Conservation (phyloP, 2,888 invertebrate genomes). For the Teleogryllus oceanicus region DNA sequence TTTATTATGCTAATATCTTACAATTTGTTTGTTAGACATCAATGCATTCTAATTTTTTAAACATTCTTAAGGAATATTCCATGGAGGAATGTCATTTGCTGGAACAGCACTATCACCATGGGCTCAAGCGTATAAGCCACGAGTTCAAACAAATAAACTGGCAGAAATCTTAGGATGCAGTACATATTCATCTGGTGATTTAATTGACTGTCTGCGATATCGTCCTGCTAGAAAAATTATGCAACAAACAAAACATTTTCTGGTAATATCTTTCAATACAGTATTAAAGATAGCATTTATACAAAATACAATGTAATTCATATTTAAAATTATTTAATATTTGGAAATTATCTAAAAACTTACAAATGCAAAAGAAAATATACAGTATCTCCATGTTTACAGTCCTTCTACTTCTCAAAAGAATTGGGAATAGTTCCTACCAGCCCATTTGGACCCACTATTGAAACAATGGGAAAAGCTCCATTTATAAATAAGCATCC, state of each 20-base stretch:
- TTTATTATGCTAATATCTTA: no score
- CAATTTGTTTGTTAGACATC: no score
- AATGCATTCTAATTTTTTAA: neutral
- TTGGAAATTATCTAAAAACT: no score
- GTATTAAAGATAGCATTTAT: no score
- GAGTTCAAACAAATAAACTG: slow-evolving; percentile 59
- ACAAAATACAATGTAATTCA: no score
- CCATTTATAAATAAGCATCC: slow-evolving; percentile 46
- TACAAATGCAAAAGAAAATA: no score
- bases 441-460: slow-evolving; percentile 46
- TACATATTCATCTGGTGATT: slow-evolving; percentile 50
- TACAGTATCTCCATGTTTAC: no score
- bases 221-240: slow-evolving; percentile 61
- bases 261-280: slow-evolving; percentile 46
- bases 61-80: slow-evolving; percentile 53
- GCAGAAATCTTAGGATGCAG: slow-evolving; percentile 63
- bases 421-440: no score
- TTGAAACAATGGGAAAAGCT: slow-evolving; percentile 44
- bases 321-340: no score
- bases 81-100: slow-evolving; percentile 65
- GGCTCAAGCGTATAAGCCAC: slow-evolving; percentile 56
- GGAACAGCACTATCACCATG: slow-evolving; percentile 64
- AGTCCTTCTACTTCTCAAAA: no score
- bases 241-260: slow-evolving; percentile 56
- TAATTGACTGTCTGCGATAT: slow-evolving; percentile 62